Evolutionary conservation across 2,113 vertebrate genomes (phyloP), one percentile per base, ranked within the genome.

Genomic region (Mugil cephalus): DNA sequence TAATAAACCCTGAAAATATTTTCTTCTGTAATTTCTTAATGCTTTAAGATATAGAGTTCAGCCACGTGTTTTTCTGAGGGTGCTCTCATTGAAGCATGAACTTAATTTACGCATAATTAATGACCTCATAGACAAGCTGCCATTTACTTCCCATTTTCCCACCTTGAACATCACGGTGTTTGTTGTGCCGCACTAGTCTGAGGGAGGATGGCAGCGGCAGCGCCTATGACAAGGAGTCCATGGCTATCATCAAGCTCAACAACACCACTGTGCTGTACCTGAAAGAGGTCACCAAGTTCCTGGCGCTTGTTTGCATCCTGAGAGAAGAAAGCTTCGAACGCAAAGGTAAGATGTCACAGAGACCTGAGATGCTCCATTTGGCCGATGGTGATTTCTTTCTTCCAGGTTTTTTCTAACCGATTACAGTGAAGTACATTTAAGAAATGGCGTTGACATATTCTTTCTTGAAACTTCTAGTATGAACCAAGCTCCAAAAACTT

Each of bases 211-310:
- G 98, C 79, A 97, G 95, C 79, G 97, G 98, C 88, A 99, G 97
- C 72, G 98, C 98, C 54, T 99, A 99, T 73, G 98, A 99, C 92
- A 99, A 98, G 86, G 98, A 99, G 83, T 99, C 98, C 74, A 98
- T 99, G 98, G 98, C 98, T 76, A 99, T 99, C 93, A 99, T 99
- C 92, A 99, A 99, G 92, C 96, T 99, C 85, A 99, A 99, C 94
- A 99, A 99, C 88, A 99, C 98, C 89, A 99, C 98, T 2, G 98
- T 99, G 87, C 94, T 99, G 71, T 99, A 99, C 93, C 95, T 99
- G 92, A 99, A 99, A 89, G 98, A 99, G 93, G 98, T 99, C 89
- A 99, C 98, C 62, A 99, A 97, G 91, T 99, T 99, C 93, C 94
- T 99, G 85, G 97, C 98, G 4, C 94, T 99, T 63, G 98, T 99